These are phyloP conservation scores for Lagocephalus sceleratus DNA, from an alignment of 2,797 vertebrate species.

Conservation along the genomic window DNA sequence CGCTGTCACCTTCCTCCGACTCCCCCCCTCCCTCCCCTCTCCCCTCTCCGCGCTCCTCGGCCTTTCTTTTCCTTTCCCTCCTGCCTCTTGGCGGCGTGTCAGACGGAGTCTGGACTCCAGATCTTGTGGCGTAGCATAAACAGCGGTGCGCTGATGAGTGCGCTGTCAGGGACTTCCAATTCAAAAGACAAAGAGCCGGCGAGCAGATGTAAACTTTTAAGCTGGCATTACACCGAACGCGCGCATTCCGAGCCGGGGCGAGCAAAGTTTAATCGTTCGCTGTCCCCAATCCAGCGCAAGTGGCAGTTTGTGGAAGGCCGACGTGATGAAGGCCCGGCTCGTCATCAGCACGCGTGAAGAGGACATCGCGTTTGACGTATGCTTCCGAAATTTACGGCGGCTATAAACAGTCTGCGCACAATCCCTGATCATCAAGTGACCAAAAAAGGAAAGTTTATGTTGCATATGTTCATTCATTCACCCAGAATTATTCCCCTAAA, in stretches of 20 bases:
- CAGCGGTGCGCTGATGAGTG: constrained; percentile 11
- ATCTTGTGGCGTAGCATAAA: constrained; percentile 19
- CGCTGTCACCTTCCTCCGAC: constrained; percentile 52
- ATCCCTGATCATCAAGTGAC: neutral
- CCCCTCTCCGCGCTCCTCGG: constrained; percentile 5
- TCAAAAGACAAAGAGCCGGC: neutral
- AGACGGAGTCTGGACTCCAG: constrained; percentile 22
- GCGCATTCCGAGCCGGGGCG: neutral
- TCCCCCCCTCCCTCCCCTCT: constrained; percentile 17
- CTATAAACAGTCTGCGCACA: neutral
- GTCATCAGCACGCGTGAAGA: neutral
- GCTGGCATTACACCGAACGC: neutral
- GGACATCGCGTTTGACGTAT: neutral
- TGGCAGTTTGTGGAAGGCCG: neutral
- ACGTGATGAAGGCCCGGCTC: neutral
- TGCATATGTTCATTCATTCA: too few relatives aligned
- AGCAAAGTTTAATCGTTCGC: neutral
- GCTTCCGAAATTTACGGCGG: neutral
- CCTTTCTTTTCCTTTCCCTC: neutral
- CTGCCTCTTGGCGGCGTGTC: constrained; percentile 11
- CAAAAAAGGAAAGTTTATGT: too few relatives aligned
- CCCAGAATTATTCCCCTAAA: too few relatives aligned
- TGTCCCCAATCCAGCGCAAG: constrained; percentile 1
- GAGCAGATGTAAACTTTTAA: neutral
- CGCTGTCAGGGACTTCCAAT: constrained; percentile 6